Conservation (phyloP, 2,888 invertebrate genomes). For the Drosophila acutilabella region DNA sequence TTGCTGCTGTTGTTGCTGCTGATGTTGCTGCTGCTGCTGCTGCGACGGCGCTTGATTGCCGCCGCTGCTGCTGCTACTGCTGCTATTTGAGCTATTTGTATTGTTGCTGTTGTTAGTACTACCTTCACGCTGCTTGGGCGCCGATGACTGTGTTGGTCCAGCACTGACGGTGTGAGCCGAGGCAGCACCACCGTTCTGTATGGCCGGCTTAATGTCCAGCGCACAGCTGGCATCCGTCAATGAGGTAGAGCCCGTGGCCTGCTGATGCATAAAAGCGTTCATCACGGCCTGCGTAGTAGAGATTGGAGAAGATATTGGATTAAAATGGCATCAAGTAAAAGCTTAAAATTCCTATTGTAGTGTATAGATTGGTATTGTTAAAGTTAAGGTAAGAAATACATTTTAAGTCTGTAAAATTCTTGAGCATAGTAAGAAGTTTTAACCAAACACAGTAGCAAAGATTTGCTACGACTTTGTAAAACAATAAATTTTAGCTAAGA, state of each 20-base stretch:
- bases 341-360: too few species aligned
- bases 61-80: slow-evolving; percentile 68
- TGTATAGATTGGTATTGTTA: too few species aligned
- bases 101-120: slow-evolving; percentile 85
- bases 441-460: too few species aligned
- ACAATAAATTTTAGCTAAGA: too few species aligned
- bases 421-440: too few species aligned
- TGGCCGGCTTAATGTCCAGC: slow-evolving; percentile 88
- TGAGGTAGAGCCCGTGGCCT: slow-evolving; percentile 86
- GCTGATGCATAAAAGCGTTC: slow-evolving; percentile 94
- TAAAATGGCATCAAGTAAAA: too few species aligned
- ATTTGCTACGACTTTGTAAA: too few species aligned
- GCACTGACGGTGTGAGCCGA: slow-evolving; percentile 59
- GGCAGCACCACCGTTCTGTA: slow-evolving; percentile 83
- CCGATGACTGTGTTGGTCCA: slow-evolving; percentile 82
- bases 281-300: slow-evolving; percentile 88
- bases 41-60: slow-evolving; percentile 72
- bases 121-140: slow-evolving; percentile 93
- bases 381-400: too few species aligned
- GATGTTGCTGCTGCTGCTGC: slow-evolving; percentile 73
- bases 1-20: slow-evolving; percentile 78
- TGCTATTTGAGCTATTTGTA: slow-evolving; percentile 79
- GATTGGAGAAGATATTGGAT: not conserved
- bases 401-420: too few species aligned
- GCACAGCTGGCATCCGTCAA: slow-evolving; percentile 86